Evolutionary conservation across 2,888 invertebrate genomes (phyloP).

Genomic region (Patella ulyssiponensis): DNA sequence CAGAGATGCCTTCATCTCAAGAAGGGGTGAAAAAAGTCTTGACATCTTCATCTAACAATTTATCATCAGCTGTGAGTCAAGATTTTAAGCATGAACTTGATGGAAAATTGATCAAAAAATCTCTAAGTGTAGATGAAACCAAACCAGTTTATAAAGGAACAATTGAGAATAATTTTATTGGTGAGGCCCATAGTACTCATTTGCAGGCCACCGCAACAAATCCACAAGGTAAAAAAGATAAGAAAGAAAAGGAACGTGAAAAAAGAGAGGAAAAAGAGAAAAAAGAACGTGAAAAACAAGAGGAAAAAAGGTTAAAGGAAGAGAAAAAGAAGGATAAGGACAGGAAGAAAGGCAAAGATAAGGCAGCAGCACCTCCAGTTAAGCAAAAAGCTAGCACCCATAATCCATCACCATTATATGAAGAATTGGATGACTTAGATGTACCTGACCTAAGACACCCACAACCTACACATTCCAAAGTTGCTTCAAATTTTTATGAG

Average conservation of each 20-base stretch:
- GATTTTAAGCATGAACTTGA: too few species aligned
- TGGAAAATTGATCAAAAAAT: too few species aligned
- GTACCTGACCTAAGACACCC: neutral
- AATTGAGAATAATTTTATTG: too few species aligned
- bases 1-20: neutral
- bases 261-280: conserved; percentile 28
- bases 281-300: conserved; percentile 31
- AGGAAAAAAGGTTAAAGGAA: conserved; percentile 29
- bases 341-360: conserved; percentile 19
- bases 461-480: neutral
- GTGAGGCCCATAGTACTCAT: too few species aligned
- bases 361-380: conserved; percentile 7
- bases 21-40: neutral
- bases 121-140: too few species aligned
- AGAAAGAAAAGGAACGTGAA: conserved; percentile 16
- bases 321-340: conserved; percentile 27
- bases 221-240: conserved; percentile 22
- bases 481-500: conserved; percentile 1
- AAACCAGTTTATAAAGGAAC: too few species aligned
- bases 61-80: too few species aligned
- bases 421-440: too few species aligned
- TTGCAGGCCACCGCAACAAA: too few species aligned
- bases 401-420: too few species aligned
- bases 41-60: too few species aligned
- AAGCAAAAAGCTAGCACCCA: neutral